Base-by-base conservation (phyloP, 2,797 vertebrate species). In the Cynodonichthys magdalenae region DNA sequence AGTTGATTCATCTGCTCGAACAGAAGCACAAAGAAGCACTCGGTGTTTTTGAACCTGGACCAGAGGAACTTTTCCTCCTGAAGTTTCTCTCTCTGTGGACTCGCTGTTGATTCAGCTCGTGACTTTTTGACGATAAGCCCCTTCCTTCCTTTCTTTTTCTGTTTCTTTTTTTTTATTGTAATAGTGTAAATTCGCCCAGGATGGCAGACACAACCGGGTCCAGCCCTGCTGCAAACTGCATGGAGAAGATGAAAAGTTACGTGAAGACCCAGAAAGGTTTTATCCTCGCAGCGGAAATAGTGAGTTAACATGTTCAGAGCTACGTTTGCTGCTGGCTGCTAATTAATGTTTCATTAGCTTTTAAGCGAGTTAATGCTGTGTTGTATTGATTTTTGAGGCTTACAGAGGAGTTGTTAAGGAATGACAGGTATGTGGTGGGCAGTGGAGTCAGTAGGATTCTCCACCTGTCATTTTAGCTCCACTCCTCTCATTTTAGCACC, bases 281-380 rank as follows among this genome's bases (percentile, higher is more conserved):
- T 0, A 89, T 93, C 57, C 81, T 94, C 36, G 17, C 80, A 0
- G 80, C 77, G 49, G 93, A 94, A 80, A 93, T 93, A 31, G 93
- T 94, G 74, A 93, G 93, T 93, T 24, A 24, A 24, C 24, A 3
- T 24, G 12, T 6, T n/a, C 15, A 6, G 18, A 44, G 0, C 39
- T 18, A 14, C 3, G 3, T 50, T 17, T 15, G 6, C 6, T 41
- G 1, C 15, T 9, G 50, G 34, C 19, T 1, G 8, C 57, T 34
- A 4, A 64, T 75, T 8, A 44, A 71, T 78, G 63, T 63, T 74
- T 70, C 9, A 72, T 62, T 17, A 3, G 2, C 9, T 2, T 1
- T 0, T 12, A 54, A 3, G 57, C 49, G 57, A 28, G 1, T 60
- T 66, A 12, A 31, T 57, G 58, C 46, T 53, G 12, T n/a, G 8